phyloP scores from a whole-genome alignment of 2,113 vertebrate genomes.

The Hemiscyllium ocellatum region DNA sequence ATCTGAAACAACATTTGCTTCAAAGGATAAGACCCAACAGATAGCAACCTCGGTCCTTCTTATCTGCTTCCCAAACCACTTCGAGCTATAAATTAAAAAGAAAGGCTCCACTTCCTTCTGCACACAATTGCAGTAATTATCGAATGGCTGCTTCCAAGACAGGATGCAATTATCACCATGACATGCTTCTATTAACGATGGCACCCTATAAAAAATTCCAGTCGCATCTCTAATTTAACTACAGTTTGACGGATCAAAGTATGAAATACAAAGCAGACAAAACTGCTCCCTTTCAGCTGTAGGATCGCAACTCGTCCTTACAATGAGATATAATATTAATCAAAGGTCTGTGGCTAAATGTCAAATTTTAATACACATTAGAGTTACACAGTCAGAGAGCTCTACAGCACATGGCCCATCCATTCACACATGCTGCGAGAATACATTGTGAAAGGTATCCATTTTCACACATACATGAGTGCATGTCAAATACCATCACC shows the following conservation, averaged over 20 bases:
- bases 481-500: not conserved
- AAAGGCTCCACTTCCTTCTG: not conserved
- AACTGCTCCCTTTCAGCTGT: not conserved
- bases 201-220: not conserved
- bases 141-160: not conserved
- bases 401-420: not conserved
- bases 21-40: not conserved
- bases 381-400: too few relatives aligned
- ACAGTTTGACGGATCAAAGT: not conserved
- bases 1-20: not conserved
- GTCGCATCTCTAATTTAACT: not conserved
- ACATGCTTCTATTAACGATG: not conserved
- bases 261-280: not conserved
- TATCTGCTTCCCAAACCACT: not conserved
- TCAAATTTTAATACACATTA: not conserved
- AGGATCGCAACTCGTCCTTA: not conserved
- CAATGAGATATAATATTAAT: too few relatives aligned
- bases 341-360: not conserved
- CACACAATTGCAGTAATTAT: slow-evolving; percentile 12
- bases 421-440: not conserved
- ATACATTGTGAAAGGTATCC: not conserved
- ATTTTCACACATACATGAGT: not conserved
- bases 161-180: slow-evolving; percentile 23
- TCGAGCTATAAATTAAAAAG: not conserved
- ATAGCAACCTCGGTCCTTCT: not conserved